phyloP scores from a whole-genome alignment of 23 tunicate species.

The Diplosoma virens region DNA sequence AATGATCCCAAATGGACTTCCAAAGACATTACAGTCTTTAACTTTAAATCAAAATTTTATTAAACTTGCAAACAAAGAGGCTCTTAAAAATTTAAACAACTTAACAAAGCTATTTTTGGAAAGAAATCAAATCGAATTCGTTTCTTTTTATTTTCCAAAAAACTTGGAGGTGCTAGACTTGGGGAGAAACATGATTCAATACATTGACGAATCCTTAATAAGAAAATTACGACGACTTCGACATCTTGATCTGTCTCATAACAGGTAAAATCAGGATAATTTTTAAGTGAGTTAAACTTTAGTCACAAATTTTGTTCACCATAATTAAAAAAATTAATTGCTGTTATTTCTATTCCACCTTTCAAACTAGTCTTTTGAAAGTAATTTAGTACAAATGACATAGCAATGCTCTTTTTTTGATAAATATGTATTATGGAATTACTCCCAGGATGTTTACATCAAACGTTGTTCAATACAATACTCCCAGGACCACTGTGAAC shows the following conservation, averaged over 20 bases:
- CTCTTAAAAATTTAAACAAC: slow-evolving; percentile 8
- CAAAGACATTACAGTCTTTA: not conserved
- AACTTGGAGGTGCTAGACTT: not conserved
- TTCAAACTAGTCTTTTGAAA: too few species aligned
- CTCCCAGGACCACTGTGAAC: too few species aligned
- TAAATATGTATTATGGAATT: too few species aligned
- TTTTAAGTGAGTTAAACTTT: too few species aligned
- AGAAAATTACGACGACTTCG: not conserved
- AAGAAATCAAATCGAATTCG: slow-evolving; percentile 5
- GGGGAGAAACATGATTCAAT: slow-evolving; percentile 9
- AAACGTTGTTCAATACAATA: too few species aligned
- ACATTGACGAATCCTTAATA: slow-evolving; percentile 2
- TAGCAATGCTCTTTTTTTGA: too few species aligned
- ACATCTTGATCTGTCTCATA: not conserved
- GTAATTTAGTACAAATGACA: too few species aligned
- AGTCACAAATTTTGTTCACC: too few species aligned
- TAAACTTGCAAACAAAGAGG: not conserved
- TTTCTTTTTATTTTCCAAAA: slow-evolving; percentile 25
- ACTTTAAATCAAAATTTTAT: not conserved
- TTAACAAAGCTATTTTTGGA: slow-evolving; percentile 3
- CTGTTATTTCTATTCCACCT: too few species aligned
- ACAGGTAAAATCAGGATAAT: too few species aligned
- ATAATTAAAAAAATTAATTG: too few species aligned
- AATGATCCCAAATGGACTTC: slow-evolving; percentile 7
- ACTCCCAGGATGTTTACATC: too few species aligned